Conservation (phyloP, 2,113 vertebrate genomes). For the Anoplopoma fimbria region DNA sequence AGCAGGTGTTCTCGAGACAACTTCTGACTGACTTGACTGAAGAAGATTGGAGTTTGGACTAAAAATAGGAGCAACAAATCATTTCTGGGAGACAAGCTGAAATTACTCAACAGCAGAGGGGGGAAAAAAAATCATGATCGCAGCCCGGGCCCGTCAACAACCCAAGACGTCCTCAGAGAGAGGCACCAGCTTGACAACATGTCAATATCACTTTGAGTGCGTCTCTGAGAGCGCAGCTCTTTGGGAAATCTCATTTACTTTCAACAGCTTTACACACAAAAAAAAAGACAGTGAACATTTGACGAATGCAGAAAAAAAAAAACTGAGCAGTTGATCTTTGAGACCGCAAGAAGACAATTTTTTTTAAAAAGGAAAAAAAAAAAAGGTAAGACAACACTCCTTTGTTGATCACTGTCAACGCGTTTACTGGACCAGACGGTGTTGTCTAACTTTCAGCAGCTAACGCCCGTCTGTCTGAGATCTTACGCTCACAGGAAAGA, state of each 20-base stretch:
- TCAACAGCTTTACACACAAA: constrained; percentile 72
- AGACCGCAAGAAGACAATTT: constrained; percentile 79
- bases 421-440: constrained; percentile 83
- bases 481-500: constrained; percentile 75
- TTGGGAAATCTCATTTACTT: constrained; percentile 86
- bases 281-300: constrained; percentile 75
- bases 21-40: constrained; percentile 80
- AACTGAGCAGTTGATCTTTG: constrained; percentile 81
- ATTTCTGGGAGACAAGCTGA: constrained; percentile 80
- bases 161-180: constrained; percentile 82
- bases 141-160: constrained; percentile 82
- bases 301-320: constrained; percentile 70
- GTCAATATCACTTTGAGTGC: constrained; percentile 86
- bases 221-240: constrained; percentile 79
- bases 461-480: constrained; percentile 72
- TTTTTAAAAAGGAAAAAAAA: constrained; percentile 59
- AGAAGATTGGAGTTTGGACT: constrained; percentile 75
- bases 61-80: constrained; percentile 84
- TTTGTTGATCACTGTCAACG: constrained; percentile 87
- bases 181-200: constrained; percentile 84
- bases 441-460: constrained; percentile 79
- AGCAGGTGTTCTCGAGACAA: constrained; percentile 82
- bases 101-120: constrained; percentile 81
- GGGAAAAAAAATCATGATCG: constrained; percentile 77
- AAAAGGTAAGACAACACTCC: constrained; percentile 79